Base-by-base conservation (phyloP, 2,888 invertebrate species). In the Deilephila porcellus region DNA sequence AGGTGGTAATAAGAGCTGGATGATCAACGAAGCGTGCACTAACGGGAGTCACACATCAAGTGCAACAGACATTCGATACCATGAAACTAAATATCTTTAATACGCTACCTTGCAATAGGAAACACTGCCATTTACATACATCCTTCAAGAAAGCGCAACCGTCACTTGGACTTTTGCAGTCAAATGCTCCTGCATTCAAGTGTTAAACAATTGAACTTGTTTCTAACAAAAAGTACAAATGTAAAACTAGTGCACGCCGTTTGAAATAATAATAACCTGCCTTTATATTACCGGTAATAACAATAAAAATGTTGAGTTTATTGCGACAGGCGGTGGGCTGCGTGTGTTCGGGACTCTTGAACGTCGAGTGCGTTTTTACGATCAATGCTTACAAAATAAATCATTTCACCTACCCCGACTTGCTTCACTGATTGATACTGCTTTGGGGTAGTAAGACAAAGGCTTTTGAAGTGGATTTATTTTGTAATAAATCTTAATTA, bases 11-110 rank as follows among this genome's bases (percentile, higher is more conserved):
- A 81, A 83, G 89, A 91, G 88, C 88, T 88, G 83, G 81, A 86
- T 89, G 87, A 88, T 87, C 89, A 88, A 85, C 91, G 89, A 82
- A 90, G 86, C 92, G 89, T 90, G 88, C 83, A 85, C 83, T 91
- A 92, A 92, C 93, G 91, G 92, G 87, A 91, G 90, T 91, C 88
- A 88, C 89, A 91, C 88, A 88, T 85, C 85, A 86, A 87, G 86
- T 91, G 89, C 90, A 91, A 80, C 86, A 81, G 93, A 85, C 84
- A 94, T 87, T 85, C 84, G 90, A 93, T 92, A 91, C 83, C 82
- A 80, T 86, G 87, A 90, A 91, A 91, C 82, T 74, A 82, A 85
- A 88, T 88, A 88, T 85, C 83, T 82, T 80, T 79, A 67, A 73
- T 59, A 64, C 25, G 25, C 20, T 67, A 67, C 62, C 63, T 70